Evolutionary conservation across 2,888 invertebrate species (phyloP), one percentile per base, ranked within the genome.

Genomic region (Drosophila tanythrix): DNA sequence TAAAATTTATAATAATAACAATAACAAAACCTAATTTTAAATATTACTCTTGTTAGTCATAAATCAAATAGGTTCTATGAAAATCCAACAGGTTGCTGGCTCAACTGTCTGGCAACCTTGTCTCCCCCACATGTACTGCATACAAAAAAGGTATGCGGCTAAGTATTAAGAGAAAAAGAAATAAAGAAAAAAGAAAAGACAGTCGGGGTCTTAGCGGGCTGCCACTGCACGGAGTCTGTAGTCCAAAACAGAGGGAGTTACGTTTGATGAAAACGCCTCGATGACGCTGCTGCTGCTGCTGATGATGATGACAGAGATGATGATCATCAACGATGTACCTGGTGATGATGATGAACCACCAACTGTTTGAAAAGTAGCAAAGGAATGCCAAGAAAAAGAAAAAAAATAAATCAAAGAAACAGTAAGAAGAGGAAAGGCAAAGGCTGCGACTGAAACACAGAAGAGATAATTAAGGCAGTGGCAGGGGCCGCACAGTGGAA

Each of bases 401-500:
- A 56, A 53, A 25, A 56, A 38, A 56, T 56, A 38, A 73, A 31
- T 61, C 27, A 58, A 63, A 63, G 48, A 62, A 82, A 53, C n/a
- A 51, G 38, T 21, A 46, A 55, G 35, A 55, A 70, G 63, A 64
- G 67, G 71, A 79, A 78, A 73, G 61, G 66, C 63, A 70, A 60
- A 55, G 73, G 38, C 61, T 50, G 36, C 36, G 18, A 40, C 55
- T 57, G 51, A 51, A 27, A 25, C 50, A 71, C 71, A 68, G 57
- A 81, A 76, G 58, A 78, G 87, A 87, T 89, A 89, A 89, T 84
- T 84, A 84, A 81, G 88, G 87, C 71, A 66, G 70, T 79, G 71
- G 71, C 79, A 69, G 53, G 62, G 67, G 83, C 70, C 70, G 88
- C 88, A 89, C 87, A 88, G 87, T 88, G 87, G 83, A 88, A 88